Base-by-base conservation (phyloP, 1,140 invertebrate species). In the Helicoverpa armigera region DNA sequence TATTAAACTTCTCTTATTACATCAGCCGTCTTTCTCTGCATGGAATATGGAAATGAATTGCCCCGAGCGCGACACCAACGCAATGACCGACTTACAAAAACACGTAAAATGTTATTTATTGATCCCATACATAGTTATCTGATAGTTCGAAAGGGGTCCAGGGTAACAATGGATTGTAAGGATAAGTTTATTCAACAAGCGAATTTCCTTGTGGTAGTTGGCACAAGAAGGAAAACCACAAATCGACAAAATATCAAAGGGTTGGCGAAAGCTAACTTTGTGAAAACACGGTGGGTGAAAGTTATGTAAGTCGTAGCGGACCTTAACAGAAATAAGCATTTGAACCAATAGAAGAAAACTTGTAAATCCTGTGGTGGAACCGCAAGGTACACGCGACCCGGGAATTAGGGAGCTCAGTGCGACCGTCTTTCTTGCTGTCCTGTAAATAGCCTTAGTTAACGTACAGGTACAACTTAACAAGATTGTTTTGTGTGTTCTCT, bases 331-430 rank as follows among this genome's bases (percentile, higher is more conserved):
- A 90, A 88, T 86, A 86, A 88, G 82, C 86, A 85, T 89, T 86
- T 85, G 83, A 82, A 81, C 82, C 89, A 88, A 90, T 89, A 87
- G 82, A 87, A 90, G 87, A 89, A 88, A 92, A 92, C 90, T 92
- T 91, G 85, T 88, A 91, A 92, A 92, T 92, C 91, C 87, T 85
- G 75, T 79, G 78, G 83, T 82, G 82, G 82, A 87, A 90, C 89
- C 90, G 85, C 90, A 91, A 90, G 89, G 89, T 90, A 88, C 90
- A 91, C 87, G 88, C 87, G 86, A 87, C 84, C 83, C 65, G 77
- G 86, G 86, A 86, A 89, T 89, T 91, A 90, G 88, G 86, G 85
- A 82, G 87, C 85, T 88, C 80, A 82, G 58, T 82, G 61, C 73
- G 61, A 76, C 83, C 80, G 80, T 70, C 77, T 81, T 83, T 86